A percentile compares a stretch with the other conserved stretches of the same genome.
Evolutionary conservation across 2,888 invertebrate species (phyloP).

Genomic region (Eupithecia subfuscata): DNA sequence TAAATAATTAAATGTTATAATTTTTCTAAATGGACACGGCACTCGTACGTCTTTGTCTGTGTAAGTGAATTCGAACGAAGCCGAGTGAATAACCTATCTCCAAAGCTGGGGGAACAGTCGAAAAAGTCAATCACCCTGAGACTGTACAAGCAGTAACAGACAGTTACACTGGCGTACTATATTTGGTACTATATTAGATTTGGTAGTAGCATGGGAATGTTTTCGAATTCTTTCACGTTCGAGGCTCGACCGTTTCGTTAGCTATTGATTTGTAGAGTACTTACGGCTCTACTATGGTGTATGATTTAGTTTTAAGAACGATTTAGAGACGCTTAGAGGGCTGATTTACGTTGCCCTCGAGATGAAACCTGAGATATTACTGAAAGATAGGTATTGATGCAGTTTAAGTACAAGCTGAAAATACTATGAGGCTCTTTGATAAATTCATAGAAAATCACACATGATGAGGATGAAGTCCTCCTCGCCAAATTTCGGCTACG

Average conservation of each 20-base stretch:
- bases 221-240: slow-evolving; percentile 46
- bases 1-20: no score
- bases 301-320: neutral
- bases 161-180: slow-evolving; percentile 27
- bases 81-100: neutral
- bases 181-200: slow-evolving; percentile 31
- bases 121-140: slow-evolving; percentile 4
- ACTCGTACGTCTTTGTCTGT: neutral
- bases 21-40: no score
- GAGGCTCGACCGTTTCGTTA: slow-evolving; percentile 32
- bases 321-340: neutral
- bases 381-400: neutral
- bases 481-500: neutral
- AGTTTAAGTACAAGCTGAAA: neutral
- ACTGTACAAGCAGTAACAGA: slow-evolving; percentile 15
- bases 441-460: neutral
- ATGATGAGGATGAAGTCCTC: neutral
- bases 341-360: neutral
- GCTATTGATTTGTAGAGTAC: slow-evolving; percentile 18
- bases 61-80: neutral
- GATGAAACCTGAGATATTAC: no score
- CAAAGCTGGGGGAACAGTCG: neutral
- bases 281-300: slow-evolving; percentile 4
- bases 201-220: slow-evolving; percentile 28
- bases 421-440: neutral